Percentiles rank a stretch among this genome's conserved stretches.
phyloP scores from a whole-genome alignment of 2,113 vertebrate genomes.

The Pteruthius melanotis region DNA sequence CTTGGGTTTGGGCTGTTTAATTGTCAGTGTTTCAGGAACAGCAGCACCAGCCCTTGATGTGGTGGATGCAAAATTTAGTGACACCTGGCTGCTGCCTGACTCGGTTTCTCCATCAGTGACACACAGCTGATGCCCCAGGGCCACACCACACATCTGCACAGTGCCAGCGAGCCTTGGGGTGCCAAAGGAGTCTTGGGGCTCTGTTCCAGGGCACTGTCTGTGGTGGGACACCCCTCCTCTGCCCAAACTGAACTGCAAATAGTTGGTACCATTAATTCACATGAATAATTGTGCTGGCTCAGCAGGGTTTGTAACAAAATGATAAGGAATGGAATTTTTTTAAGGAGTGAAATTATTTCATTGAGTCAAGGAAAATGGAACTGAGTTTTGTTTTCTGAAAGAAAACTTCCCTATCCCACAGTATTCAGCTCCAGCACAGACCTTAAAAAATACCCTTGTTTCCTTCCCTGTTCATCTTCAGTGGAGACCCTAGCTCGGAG shows the following conservation, averaged over 20 bases:
- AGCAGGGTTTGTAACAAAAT: neutral
- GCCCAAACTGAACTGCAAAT: rapidly evolving
- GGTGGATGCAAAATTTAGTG: neutral
- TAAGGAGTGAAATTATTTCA: neutral
- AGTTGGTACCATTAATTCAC: neutral
- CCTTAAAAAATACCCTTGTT: neutral
- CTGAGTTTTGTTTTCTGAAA: neutral
- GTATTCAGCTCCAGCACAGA: neutral
- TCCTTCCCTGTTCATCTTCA: neutral
- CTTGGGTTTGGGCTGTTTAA: neutral
- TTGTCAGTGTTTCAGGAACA: neutral
- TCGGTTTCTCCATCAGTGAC: neutral
- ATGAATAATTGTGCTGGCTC: neutral
- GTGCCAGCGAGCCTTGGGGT: neutral
- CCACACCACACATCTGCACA: rapidly evolving
- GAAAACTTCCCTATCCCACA: neutral
- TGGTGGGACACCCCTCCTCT: neutral
- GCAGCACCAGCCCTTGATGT: neutral
- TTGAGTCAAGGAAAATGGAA: neutral
- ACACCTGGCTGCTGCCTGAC: neutral
- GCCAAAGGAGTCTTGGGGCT: neutral
- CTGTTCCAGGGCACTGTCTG: neutral
- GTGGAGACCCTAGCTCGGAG: neutral
- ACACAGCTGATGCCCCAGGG: neutral
- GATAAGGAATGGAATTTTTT: neutral